A percentile compares a stretch with the other conserved stretches of the same genome.
These are phyloP conservation scores for Phoenicopterus ruber DNA, from an alignment of 2,113 vertebrate genomes.

Conservation along the genomic window DNA sequence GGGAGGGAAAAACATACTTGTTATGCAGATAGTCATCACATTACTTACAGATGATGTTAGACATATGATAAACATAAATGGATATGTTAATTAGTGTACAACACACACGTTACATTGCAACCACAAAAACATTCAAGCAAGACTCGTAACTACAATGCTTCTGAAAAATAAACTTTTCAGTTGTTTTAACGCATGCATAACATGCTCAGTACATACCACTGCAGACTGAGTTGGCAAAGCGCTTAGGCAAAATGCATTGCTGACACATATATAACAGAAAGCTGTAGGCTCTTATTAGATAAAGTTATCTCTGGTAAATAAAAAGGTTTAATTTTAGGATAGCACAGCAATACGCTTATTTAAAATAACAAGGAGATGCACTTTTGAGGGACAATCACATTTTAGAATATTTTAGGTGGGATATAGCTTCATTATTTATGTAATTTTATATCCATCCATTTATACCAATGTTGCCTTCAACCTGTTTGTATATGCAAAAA, in stretches of 20 bases:
- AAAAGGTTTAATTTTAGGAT: conserved; percentile 7
- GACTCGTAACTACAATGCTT: conserved; percentile 14
- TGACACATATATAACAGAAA: conserved; percentile 51
- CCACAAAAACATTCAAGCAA: conserved; percentile 51
- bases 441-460: neutral
- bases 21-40: conserved; percentile 62
- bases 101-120: conserved; percentile 33
- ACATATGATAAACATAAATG: conserved; percentile 15
- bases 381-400: neutral
- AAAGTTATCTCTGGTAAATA: conserved; percentile 33
- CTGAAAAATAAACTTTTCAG: conserved; percentile 18
- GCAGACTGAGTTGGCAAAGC: conserved; percentile 70
- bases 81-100: conserved; percentile 40
- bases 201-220: conserved; percentile 67
- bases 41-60: conserved; percentile 50
- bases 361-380: neutral
- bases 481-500: neutral
- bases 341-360: neutral
- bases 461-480: neutral
- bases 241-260: conserved; percentile 63
- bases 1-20: conserved; percentile 71
- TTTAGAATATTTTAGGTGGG: neutral
- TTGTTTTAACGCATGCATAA: conserved; percentile 64
- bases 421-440: neutral
- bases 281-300: conserved; percentile 40